These are phyloP conservation scores for Palloptera scutellata DNA, from an alignment of 2,888 invertebrate genomes.

Conservation along the genomic window DNA sequence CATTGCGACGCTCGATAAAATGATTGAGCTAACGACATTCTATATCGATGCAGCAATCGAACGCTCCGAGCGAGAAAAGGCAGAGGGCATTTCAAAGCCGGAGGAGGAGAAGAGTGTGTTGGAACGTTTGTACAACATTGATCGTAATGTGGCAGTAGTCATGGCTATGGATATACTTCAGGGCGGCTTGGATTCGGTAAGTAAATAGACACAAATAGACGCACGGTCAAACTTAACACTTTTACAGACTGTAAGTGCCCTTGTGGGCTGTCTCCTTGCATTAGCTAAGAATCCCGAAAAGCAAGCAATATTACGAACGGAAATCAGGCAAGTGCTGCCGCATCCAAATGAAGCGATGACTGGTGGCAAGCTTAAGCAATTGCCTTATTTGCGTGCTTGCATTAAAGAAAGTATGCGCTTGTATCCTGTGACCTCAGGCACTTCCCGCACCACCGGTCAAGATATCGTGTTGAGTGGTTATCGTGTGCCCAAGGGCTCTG, in stretches of 20 bases:
- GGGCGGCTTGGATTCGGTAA: slow-evolving; percentile 78
- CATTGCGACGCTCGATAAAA: slow-evolving; percentile 36
- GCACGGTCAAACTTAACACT: slow-evolving; percentile 63
- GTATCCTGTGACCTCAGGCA: slow-evolving; percentile 70
- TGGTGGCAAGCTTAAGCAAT: slow-evolving; percentile 62
- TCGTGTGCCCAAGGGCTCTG: slow-evolving; percentile 70
- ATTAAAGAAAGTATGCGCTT: slow-evolving; percentile 77
- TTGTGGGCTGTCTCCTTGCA: slow-evolving; percentile 68
- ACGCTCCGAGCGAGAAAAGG: slow-evolving; percentile 43
- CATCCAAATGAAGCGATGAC: slow-evolving; percentile 62
- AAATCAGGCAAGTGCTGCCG: slow-evolving; percentile 65
- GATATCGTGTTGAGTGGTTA: slow-evolving; percentile 72
- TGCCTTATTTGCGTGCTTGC: slow-evolving; percentile 74
- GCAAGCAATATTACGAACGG: slow-evolving; percentile 71
- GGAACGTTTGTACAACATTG: slow-evolving; percentile 70
- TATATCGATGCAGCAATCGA: slow-evolving; percentile 55
- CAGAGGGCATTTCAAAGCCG: slow-evolving; percentile 49
- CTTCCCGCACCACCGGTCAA: slow-evolving; percentile 67
- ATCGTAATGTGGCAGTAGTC: slow-evolving; percentile 70
- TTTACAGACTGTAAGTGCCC: slow-evolving; percentile 62
- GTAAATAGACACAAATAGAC: slow-evolving; percentile 33
- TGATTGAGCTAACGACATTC: slow-evolving; percentile 42
- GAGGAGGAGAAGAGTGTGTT: slow-evolving; percentile 66
- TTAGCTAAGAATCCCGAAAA: slow-evolving; percentile 71
- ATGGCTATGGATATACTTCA: slow-evolving; percentile 76